phyloP scores from a whole-genome alignment of 2,797 vertebrate genomes.

The Sarcoramphus papa region DNA sequence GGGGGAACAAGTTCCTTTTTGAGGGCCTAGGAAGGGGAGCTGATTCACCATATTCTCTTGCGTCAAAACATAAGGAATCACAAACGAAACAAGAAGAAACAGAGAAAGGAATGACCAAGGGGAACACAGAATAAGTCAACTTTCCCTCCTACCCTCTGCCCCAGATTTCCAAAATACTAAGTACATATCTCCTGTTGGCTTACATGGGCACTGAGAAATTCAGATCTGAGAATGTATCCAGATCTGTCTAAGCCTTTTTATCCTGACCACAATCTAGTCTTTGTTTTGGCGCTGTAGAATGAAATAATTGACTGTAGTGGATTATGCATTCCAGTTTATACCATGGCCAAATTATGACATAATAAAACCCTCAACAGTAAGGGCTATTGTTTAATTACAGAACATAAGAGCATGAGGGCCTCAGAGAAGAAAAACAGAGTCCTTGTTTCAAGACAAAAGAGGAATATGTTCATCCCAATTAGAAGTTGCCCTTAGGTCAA shows the following conservation, averaged over 20 bases:
- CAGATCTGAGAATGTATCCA: background rate
- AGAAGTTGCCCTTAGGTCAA: background rate
- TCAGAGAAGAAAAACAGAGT: background rate
- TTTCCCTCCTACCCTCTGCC: background rate
- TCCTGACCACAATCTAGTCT: slow-evolving; percentile 7
- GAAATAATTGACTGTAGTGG: slow-evolving; percentile 1
- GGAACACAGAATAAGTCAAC: background rate
- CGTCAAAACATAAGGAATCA: background rate
- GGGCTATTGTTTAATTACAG: slow-evolving; percentile 31
- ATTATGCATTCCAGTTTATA: slow-evolving; percentile 16
- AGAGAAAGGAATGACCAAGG: background rate
- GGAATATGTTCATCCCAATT: slow-evolving; percentile 1
- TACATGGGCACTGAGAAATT: background rate
- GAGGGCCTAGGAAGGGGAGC: background rate
- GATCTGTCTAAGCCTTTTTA: background rate
- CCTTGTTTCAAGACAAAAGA: slow-evolving; percentile 8
- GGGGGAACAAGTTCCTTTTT: background rate
- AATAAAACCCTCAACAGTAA: slow-evolving; percentile 30
- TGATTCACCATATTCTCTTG: background rate
- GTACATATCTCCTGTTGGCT: background rate
- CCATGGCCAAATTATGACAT: slow-evolving; percentile 11
- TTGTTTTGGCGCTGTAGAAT: slow-evolving; percentile 22
- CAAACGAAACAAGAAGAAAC: background rate
- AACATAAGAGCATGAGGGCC: background rate
- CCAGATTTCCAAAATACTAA: background rate